A percentile compares a stretch with the other conserved stretches of the same genome.
These are phyloP conservation scores for Callorhinus ursinus DNA, from an alignment of 2,113 vertebrate species.

Conservation along the genomic window DNA sequence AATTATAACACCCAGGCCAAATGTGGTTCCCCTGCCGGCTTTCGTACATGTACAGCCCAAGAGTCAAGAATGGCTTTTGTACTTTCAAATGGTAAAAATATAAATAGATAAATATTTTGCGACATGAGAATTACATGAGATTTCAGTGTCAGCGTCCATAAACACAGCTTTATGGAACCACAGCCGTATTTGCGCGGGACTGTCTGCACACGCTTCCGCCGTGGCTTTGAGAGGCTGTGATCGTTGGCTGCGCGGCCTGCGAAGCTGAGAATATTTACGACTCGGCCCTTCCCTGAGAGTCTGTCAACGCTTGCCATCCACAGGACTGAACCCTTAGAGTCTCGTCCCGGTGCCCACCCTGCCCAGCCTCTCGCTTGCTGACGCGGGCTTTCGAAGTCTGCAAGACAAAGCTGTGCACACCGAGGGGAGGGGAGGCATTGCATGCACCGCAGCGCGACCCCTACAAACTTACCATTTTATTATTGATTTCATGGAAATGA, in stretches of 20 bases:
- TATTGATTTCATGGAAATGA: conserved; percentile 99
- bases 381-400: fast-evolving
- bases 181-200: fast-evolving
- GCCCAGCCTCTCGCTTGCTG: fast-evolving
- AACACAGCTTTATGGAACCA: not conserved
- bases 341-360: fast-evolving
- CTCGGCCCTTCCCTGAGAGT: not conserved
- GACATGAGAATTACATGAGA: not conserved
- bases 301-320: not conserved
- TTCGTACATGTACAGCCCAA: not conserved
- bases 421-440: not conserved
- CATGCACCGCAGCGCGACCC: not conserved
- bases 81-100: not conserved
- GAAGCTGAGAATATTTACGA: not conserved
- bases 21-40: not conserved
- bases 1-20: not conserved
- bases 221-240: fast-evolving
- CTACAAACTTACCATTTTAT: conserved; percentile 98
- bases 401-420: not conserved
- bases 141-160: not conserved
- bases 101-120: not conserved
- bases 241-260: fast-evolving
- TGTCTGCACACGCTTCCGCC: not conserved
- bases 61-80: not conserved
- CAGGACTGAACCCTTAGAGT: too few species aligned